phyloP scores from a whole-genome alignment of 2,888 invertebrate species.

The Mamestra brassicae region DNA sequence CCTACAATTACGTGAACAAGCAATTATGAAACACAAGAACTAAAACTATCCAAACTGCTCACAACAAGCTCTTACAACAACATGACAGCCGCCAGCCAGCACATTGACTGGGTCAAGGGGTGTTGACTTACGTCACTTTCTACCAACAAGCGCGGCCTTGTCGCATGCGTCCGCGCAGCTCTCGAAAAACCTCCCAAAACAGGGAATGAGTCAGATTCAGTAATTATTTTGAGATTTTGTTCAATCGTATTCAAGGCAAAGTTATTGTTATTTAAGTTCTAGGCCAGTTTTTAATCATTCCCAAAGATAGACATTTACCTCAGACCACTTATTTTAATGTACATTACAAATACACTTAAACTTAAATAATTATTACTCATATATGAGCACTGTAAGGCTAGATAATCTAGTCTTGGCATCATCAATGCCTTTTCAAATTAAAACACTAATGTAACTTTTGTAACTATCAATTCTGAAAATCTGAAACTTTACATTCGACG shows the following conservation, averaged over 20 bases:
- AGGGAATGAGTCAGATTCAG: conserved; percentile 1
- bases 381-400: not conserved
- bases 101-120: conserved; percentile 64
- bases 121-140: conserved; percentile 68
- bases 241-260: conserved; percentile 7
- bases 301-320: not conserved
- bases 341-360: too few species aligned
- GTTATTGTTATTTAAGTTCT: conserved; percentile 10
- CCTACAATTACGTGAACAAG: conserved; percentile 11
- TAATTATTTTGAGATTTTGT: not conserved
- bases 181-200: conserved; percentile 48
- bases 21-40: conserved; percentile 26
- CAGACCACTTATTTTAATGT: not conserved
- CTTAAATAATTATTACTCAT: not conserved
- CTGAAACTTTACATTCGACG: not conserved
- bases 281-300: not conserved
- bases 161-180: conserved; percentile 29
- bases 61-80: conserved; percentile 27
- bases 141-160: conserved; percentile 64
- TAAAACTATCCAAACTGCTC: conserved; percentile 16
- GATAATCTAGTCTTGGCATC: not conserved
- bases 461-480: conserved; percentile 16
- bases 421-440: not conserved
- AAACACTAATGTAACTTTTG: not conserved
- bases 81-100: not conserved